Evolutionary conservation across 2,888 invertebrate species (phyloP).

Genomic region (Xestia sexstrigata): DNA sequence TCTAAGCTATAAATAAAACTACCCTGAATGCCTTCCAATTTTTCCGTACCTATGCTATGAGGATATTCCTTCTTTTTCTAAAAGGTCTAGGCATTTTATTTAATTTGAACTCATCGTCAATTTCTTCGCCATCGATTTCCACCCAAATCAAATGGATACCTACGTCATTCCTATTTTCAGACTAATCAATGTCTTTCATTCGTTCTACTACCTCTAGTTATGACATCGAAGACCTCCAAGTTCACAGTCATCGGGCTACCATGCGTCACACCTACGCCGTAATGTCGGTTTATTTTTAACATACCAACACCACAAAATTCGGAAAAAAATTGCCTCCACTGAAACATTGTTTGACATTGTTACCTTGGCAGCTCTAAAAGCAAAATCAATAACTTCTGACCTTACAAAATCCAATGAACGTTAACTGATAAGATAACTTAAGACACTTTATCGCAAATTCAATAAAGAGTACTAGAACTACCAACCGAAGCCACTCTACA

Average conservation of each 20-base stretch:
- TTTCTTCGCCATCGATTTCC: background rate
- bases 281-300: background rate
- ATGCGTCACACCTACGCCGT: background rate
- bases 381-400: slow-evolving; percentile 9
- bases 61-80: background rate
- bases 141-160: background rate
- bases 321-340: too few relatives aligned
- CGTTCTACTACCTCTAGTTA: background rate
- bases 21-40: background rate
- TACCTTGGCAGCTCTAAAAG: background rate
- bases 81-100: background rate
- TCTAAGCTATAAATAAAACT: background rate
- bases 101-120: background rate
- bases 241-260: background rate
- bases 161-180: background rate
- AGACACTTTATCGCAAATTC: slow-evolving; percentile 21
- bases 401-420: slow-evolving; percentile 4
- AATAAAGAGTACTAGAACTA: slow-evolving; percentile 22
- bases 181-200: background rate
- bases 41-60: background rate
- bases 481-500: background rate
- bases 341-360: background rate
- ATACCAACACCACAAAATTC: background rate
- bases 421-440: background rate
- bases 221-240: background rate